phyloP scores from a whole-genome alignment of 1,140 invertebrate genomes.

The Drosophila sucinea region DNA sequence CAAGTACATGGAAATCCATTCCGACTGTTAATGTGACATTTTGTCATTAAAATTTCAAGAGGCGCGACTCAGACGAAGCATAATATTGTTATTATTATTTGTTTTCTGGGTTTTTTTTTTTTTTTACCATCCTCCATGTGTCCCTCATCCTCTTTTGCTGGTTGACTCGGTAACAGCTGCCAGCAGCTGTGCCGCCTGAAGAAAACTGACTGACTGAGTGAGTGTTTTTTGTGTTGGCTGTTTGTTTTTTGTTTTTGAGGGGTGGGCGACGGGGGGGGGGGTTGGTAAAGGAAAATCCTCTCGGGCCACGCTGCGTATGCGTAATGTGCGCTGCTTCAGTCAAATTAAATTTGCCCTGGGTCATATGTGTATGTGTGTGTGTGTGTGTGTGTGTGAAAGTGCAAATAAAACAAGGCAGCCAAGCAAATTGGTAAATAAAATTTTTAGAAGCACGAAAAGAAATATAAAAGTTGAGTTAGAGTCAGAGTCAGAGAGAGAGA shows the following conservation, averaged over 20 bases:
- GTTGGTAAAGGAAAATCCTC: neutral
- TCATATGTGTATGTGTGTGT: constrained; percentile 42
- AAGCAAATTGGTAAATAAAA: constrained; percentile 70
- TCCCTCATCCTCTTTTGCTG: neutral
- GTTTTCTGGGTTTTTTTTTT: constrained; percentile 22
- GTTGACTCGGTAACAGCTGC: constrained; percentile 55
- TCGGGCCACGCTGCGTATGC: constrained; percentile 53
- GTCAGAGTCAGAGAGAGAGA: constrained; percentile 19
- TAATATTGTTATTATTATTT: constrained; percentile 73
- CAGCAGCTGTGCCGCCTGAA: constrained; percentile 48
- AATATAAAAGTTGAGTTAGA: constrained; percentile 62
- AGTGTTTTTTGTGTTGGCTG: neutral
- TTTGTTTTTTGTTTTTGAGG: neutral
- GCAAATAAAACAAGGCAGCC: constrained; percentile 28
- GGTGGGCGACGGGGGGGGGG: too few species aligned
- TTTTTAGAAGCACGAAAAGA: constrained; percentile 54
- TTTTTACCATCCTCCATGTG: neutral
- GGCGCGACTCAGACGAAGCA: constrained; percentile 60
- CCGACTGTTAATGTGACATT: constrained; percentile 72
- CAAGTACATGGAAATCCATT: constrained; percentile 54
- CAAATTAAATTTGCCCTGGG: constrained; percentile 70
- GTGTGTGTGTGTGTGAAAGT: constrained; percentile 25
- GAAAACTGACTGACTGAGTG: constrained; percentile 23
- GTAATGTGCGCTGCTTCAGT: constrained; percentile 61
- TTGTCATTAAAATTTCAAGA: constrained; percentile 73